Base-by-base conservation (phyloP, 2,888 invertebrate genomes). In the Lucinisca nassula region DNA sequence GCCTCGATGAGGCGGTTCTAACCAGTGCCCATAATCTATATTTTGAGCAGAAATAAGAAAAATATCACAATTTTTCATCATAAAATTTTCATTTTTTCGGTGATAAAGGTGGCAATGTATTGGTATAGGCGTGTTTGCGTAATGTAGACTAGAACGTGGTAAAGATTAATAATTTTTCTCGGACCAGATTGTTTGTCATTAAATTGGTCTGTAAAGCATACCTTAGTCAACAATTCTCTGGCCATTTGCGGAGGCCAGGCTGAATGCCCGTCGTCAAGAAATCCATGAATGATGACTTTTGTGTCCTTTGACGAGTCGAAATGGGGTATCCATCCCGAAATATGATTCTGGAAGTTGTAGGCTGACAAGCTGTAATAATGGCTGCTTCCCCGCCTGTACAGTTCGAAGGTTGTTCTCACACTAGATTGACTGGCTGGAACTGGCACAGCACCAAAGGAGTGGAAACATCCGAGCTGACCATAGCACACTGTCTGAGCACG, bases 211-310 rank as follows among this genome's bases (percentile, higher is more conserved):
- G n/a, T n/a, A 40, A 51, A 30, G 0, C 38, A 21, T 67, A 92
- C 93, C 90, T 90, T 90, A 30, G 87, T 89, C 6, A 93, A 82
- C 0, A 93, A 87, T 32, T 89, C 92, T 8, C 78, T 73, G 10
- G 84, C 84, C 85, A 91, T 81, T 17, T 51, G 27, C 0, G 45
- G 27, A 3, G 92, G 24, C 92, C 92, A 92, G 0, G 74, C 51
- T 2, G 79, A 84, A 10, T 74, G 40, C 27, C 85, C 91, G 24
- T 37, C 87, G 77, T 92, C 85, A 21, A 90, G 17, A 61, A 83
- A 93, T 2, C 93, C 93, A 40, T 93, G 93, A n/a, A 85, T 81
- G 12, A 88, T 32, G 10, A 88, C 37, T 58, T 85, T 88, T 1
- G 88, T 88, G 10, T 76, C 45, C 37, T 88, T 88, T 12, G 76